These are phyloP conservation scores for Bombylius major DNA, from an alignment of 2,888 invertebrate species.

Conservation along the genomic window DNA sequence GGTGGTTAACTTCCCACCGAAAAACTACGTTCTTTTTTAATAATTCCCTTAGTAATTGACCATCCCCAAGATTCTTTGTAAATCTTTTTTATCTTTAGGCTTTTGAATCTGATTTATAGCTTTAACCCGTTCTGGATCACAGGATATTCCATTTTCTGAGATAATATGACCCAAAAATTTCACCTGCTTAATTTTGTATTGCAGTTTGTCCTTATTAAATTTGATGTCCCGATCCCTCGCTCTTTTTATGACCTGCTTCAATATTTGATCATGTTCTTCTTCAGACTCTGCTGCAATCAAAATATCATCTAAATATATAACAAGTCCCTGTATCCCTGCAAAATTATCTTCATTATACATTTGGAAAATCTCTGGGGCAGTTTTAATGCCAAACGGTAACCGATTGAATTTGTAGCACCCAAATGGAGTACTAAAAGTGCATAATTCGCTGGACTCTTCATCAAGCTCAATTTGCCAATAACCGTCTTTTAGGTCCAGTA, in stretches of 20 bases:
- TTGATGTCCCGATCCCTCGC: not conserved
- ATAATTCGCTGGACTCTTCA: constrained; percentile 12
- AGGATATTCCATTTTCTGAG: not conserved
- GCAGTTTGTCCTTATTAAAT: constrained; percentile 1
- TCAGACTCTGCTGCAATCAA: not conserved
- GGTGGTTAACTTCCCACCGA: constrained; percentile 13
- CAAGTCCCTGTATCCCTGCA: constrained; percentile 11
- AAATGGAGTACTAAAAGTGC: constrained; percentile 18
- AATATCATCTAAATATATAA: constrained; percentile 3
- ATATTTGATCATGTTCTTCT: not conserved
- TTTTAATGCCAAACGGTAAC: constrained; percentile 1
- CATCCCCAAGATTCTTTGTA: constrained; percentile 15
- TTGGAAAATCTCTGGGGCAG: constrained; percentile 11
- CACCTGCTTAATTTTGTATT: not conserved
- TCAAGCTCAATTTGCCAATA: constrained; percentile 10
- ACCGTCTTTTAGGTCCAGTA: constrained; percentile 17
- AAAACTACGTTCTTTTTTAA: constrained; percentile 14
- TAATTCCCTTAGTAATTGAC: constrained; percentile 16
- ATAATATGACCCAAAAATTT: not conserved
- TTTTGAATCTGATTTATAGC: constrained; percentile 9
- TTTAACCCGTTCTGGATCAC: too few species aligned
- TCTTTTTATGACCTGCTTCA: not conserved
- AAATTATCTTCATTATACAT: constrained; percentile 13
- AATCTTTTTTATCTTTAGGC: constrained; percentile 13
- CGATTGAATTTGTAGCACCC: not conserved